A percentile compares a stretch with the other conserved stretches of the same genome.
Evolutionary conservation across 1,140 invertebrate species (phyloP).

Genomic region (Stenopsyche tienmushanensis): DNA sequence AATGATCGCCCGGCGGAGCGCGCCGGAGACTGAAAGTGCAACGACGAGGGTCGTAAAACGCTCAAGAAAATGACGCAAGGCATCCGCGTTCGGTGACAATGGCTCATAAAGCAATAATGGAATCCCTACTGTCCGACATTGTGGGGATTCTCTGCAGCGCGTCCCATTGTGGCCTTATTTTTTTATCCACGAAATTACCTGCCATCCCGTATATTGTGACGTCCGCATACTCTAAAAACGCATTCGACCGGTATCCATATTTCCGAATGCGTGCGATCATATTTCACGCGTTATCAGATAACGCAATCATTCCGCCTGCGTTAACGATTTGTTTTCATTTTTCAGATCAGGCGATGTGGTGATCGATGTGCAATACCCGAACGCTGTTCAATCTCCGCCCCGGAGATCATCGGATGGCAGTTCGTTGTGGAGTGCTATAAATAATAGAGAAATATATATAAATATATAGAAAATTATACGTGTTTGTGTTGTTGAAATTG

Average conservation of each 20-base stretch:
- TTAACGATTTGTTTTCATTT: neutral
- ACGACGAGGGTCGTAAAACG: neutral
- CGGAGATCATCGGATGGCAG: too few species aligned
- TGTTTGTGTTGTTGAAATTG: neutral
- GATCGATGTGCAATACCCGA: neutral
- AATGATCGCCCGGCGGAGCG: too few species aligned
- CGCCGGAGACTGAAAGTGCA: too few species aligned
- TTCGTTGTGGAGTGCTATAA: too few species aligned
- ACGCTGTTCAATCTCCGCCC: neutral
- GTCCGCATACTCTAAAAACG: too few species aligned
- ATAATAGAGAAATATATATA: neutral
- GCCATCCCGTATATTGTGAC: neutral
- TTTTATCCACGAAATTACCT: neutral
- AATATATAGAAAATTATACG: neutral
- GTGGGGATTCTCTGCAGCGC: neutral
- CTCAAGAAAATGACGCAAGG: neutral
- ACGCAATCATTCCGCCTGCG: neutral
- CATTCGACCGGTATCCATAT: too few species aligned
- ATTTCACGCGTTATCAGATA: neutral
- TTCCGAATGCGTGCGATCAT: neutral
- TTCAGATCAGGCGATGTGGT: neutral
- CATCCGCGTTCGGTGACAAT: neutral
- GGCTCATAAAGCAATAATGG: too few species aligned
- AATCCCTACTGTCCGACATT: neutral
- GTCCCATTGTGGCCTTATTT: neutral